These are phyloP conservation scores for Peromyscus leucopus DNA, from an alignment of 2,113 vertebrate genomes.

Conservation along the genomic window DNA sequence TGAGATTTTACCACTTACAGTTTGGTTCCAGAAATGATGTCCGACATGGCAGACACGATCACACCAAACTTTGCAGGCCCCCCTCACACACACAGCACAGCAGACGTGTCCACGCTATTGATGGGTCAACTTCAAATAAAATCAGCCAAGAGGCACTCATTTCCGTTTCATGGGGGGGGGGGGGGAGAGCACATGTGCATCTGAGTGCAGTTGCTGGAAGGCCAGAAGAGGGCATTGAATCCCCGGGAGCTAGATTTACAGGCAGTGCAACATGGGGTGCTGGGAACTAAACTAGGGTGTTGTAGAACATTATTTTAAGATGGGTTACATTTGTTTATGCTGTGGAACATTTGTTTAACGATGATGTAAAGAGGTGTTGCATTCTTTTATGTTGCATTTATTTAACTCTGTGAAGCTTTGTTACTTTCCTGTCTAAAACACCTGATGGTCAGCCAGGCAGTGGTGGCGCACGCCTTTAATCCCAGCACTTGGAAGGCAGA, in stretches of 20 bases:
- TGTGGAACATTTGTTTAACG: no score
- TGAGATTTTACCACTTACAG: not conserved
- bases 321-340: no score
- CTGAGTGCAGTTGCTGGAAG: no score
- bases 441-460: no score
- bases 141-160: not conserved
- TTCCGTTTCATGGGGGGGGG: not conserved
- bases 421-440: no score
- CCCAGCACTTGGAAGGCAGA: no score
- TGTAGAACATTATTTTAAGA: no score
- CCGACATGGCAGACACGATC: not conserved
- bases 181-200: not conserved
- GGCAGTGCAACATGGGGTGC: not conserved
- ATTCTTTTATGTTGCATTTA: no score
- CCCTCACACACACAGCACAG: not conserved
- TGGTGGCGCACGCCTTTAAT: no score
- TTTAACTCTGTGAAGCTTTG: no score
- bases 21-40: slow-evolving; percentile 43
- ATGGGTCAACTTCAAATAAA: slow-evolving; percentile 32
- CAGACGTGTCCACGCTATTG: not conserved
- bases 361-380: no score
- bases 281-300: not conserved
- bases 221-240: not conserved
- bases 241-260: not conserved
- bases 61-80: not conserved